Percentiles rank a stretch among this genome's conserved stretches.
Conservation (phyloP, 2,113 vertebrate genomes). For the Silurus meridionalis region DNA sequence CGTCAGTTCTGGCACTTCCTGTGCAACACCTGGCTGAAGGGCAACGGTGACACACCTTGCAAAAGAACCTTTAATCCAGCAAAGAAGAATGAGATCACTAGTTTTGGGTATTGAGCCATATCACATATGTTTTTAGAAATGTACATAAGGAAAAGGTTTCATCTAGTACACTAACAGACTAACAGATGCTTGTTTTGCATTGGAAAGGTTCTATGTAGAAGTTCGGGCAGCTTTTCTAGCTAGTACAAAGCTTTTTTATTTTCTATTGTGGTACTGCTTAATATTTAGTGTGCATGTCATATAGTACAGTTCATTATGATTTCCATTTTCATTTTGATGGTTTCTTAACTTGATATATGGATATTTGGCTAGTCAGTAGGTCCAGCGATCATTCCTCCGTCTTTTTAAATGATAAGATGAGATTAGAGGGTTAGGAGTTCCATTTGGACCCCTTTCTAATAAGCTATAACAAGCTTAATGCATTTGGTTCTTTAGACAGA, state of each 20-base stretch:
- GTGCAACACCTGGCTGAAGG: constrained; percentile 74
- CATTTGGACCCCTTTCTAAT: background rate
- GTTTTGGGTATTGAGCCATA: constrained; percentile 69
- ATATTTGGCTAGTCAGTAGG: background rate
- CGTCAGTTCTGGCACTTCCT: constrained; percentile 70
- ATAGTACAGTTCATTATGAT: background rate
- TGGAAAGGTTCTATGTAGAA: background rate
- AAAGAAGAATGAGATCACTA: constrained; percentile 72
- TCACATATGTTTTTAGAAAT: background rate
- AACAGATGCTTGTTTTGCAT: background rate
- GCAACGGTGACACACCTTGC: constrained; percentile 63
- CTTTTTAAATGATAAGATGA: background rate
- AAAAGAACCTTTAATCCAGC: constrained; percentile 75
- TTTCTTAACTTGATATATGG: background rate
- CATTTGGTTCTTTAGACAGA: background rate
- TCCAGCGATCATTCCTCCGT: background rate
- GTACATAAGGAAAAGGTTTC: background rate
- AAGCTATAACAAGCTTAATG: too few species aligned
- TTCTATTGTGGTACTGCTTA: background rate
- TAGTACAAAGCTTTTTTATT: background rate
- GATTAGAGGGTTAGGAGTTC: background rate
- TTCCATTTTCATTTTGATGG: background rate
- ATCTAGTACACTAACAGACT: background rate
- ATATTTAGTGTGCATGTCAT: background rate
- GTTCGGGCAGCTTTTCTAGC: background rate